These are phyloP conservation scores for Caretta caretta DNA, from an alignment of 2,113 vertebrate species.

Conservation along the genomic window DNA sequence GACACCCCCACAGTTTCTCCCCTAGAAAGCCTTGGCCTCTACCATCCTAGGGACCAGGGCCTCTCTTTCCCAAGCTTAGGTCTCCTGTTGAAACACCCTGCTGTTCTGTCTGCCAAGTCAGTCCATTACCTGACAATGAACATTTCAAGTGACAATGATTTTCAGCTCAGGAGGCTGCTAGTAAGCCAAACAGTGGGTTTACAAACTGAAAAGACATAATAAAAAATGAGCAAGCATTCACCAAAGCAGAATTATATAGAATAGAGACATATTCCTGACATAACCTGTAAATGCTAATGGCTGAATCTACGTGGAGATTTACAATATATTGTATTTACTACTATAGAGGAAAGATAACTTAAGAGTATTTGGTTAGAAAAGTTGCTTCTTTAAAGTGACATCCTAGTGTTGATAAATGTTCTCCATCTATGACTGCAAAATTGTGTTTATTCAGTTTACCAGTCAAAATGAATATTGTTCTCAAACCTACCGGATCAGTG, in stretches of 20 bases:
- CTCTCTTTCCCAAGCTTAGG: background rate
- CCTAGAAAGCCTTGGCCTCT: background rate
- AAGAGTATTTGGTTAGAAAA: slow-evolving; percentile 48
- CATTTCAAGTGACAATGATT: slow-evolving; percentile 39
- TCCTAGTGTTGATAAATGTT: slow-evolving; percentile 41
- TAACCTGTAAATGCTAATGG: slow-evolving; percentile 14
- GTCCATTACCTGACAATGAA: slow-evolving; percentile 15
- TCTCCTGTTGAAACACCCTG: background rate
- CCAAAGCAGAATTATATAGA: slow-evolving; percentile 18
- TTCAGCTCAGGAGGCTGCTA: slow-evolving; percentile 27
- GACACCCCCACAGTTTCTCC: background rate
- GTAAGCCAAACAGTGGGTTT: slow-evolving; percentile 6
- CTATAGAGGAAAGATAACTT: slow-evolving; percentile 28
- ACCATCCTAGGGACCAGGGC: background rate
- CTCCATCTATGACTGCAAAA: slow-evolving; percentile 48
- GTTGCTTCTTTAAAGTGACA: slow-evolving; percentile 62
- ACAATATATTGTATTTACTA: slow-evolving; percentile 11
- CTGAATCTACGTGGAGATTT: slow-evolving; percentile 27
- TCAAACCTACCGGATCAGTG: slow-evolving; percentile 44
- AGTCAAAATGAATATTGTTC: slow-evolving; percentile 70
- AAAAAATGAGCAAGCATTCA: slow-evolving; percentile 31
- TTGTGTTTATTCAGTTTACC: slow-evolving; percentile 66
- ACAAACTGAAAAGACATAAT: slow-evolving; percentile 17
- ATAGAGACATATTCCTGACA: background rate
- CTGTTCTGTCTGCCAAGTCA: background rate